Evolutionary conservation across 2,888 invertebrate species (phyloP), one percentile per base, ranked within the genome.

Genomic region (Magallana nippona): DNA sequence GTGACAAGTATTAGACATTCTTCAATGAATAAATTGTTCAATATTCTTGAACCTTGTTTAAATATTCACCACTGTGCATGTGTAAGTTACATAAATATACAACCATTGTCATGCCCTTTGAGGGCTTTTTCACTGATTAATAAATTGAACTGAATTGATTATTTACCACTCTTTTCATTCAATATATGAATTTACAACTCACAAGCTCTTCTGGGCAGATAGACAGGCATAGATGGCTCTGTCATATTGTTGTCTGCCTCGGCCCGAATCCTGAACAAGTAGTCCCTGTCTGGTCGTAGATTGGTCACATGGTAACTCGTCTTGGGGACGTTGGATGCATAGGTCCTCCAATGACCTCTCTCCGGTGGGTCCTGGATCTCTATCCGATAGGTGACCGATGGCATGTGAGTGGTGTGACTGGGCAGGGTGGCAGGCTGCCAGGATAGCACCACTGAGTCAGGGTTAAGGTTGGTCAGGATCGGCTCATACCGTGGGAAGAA

Each of bases 221-320:
- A 92, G 22, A 90, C 92, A 17, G 92, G 90, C 8, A 98, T 98
- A 82, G 98, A 98, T 0, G 99, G 99, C 93, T 99, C 99, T 94
- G 98, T 98, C 88, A 98, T 96, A 80, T 98, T 98, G 93, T 97
- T 97, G 94, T 98, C 97, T 95, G 98, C 98, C 93, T 98, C 98
- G 3, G 99, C 99, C 55, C 98, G 96, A 56, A 99, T 96, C 85
- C 99, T 96, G 95, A 99, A 98, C 94, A 97, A 97, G 95, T 99
- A 99, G 95, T 99, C 98, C 88, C 97, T 96, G 80, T 92, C 93
- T 10, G 93, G 92, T 78, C 90, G 85, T 13, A 92, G 89, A 82
- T 90, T 90, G 77, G 89, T 88, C 58, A 92, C 86, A 11, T 88
- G 88, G 79, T 90, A 89, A 19, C 86, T 88, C 1, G 90, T 90